Conservation (phyloP, 2,797 vertebrate species). For the Parauchenoglanis ngamensis region DNA sequence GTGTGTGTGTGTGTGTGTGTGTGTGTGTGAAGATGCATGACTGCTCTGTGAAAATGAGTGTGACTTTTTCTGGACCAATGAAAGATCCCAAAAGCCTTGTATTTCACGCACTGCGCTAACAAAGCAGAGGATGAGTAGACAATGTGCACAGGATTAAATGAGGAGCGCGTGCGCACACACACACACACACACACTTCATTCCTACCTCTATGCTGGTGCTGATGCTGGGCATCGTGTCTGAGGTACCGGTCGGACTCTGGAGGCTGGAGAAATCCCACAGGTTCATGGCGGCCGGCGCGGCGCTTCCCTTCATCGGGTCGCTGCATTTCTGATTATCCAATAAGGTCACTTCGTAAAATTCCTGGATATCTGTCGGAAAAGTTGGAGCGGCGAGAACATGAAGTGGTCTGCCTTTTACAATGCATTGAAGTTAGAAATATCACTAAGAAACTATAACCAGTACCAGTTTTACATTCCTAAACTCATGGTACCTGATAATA, state of each 20-base stretch:
- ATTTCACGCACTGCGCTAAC: background rate
- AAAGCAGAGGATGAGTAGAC: background rate
- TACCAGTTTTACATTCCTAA: background rate
- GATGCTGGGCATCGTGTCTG: constrained; percentile 90
- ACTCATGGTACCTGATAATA: too few species aligned
- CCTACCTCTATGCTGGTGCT: constrained; percentile 91
- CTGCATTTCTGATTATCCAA: constrained; percentile 88
- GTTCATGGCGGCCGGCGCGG: constrained; percentile 81
- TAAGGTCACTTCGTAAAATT: constrained; percentile 99
- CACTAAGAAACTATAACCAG: background rate
- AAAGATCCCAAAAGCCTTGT: background rate
- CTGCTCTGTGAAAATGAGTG: background rate
- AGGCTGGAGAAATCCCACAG: constrained; percentile 94
- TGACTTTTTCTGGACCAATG: background rate
- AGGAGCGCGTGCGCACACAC: background rate
- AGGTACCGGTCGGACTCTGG: constrained; percentile 88
- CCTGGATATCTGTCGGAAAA: constrained; percentile 88
- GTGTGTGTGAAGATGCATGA: background rate
- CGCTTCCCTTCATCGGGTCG: constrained; percentile 78
- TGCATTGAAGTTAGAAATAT: too few species aligned
- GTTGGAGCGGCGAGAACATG: background rate
- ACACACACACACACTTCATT: background rate
- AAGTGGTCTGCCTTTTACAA: background rate
- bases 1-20: background rate
- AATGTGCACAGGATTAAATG: background rate